These are phyloP conservation scores for Anthonomus grandis DNA, from an alignment of 1,140 invertebrate genomes.

Conservation along the genomic window DNA sequence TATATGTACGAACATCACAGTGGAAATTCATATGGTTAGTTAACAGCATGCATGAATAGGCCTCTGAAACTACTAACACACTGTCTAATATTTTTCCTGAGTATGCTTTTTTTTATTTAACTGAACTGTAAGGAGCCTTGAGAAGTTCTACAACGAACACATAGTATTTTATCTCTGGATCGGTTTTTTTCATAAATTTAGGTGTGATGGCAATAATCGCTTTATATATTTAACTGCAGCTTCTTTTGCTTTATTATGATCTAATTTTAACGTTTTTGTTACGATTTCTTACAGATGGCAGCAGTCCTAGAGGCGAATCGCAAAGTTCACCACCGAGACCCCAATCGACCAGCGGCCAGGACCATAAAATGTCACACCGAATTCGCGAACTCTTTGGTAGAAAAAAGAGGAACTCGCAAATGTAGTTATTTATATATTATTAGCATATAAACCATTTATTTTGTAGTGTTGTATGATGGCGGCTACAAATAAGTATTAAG, in stretches of 20 bases:
- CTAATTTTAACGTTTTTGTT: too few relatives aligned
- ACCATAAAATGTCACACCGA: constrained; percentile 35
- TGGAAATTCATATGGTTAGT: constrained; percentile 39
- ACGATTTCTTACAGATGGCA: too few relatives aligned
- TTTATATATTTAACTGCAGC: too few relatives aligned
- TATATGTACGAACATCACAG: constrained; percentile 34
- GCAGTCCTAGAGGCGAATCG: constrained; percentile 27
- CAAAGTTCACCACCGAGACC: constrained; percentile 28
- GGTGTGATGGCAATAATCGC: too few relatives aligned
- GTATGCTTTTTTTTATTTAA: too few relatives aligned
- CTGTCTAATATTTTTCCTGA: too few relatives aligned
- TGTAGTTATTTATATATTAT: constrained; percentile 19
- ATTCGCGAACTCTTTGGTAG: constrained; percentile 35
- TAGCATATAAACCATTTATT: constrained; percentile 1
- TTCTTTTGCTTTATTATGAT: too few relatives aligned
- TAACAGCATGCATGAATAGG: constrained; percentile 23
- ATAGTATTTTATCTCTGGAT: too few relatives aligned
- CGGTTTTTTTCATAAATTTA: too few relatives aligned
- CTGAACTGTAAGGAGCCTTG: too few relatives aligned
- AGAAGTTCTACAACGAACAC: too few relatives aligned
- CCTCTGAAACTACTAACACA: too few relatives aligned
- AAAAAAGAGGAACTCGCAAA: constrained; percentile 37
- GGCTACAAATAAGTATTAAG: constrained; percentile 28
- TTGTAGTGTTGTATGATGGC: constrained; percentile 8
- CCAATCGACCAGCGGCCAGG: constrained; percentile 26